These are phyloP conservation scores for Calosoma granatense DNA, from an alignment of 1,140 invertebrate species.

Conservation along the genomic window DNA sequence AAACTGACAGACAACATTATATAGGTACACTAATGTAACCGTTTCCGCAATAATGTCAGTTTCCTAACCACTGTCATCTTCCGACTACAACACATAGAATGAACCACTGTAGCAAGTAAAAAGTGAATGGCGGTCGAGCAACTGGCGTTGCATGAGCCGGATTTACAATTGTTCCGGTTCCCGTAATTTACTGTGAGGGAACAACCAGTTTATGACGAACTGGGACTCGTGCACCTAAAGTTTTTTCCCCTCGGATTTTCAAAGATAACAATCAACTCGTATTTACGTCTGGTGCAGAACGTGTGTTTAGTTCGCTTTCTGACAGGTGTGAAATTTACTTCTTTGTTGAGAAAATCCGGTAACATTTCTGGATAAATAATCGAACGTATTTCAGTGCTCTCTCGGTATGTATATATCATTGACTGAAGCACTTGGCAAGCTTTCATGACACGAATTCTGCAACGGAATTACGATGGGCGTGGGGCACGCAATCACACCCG, in stretches of 20 bases:
- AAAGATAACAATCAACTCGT: not conserved
- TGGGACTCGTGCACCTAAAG: not conserved
- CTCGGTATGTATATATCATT: not conserved
- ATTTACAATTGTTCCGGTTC: too few relatives aligned
- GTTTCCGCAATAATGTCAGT: not conserved
- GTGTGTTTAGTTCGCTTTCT: not conserved
- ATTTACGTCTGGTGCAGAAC: not conserved
- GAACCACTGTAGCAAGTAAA: too few relatives aligned
- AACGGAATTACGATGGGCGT: not conserved
- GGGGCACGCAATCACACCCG: too few relatives aligned
- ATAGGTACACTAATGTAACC: slow-evolving; percentile 9
- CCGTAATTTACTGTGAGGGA: too few relatives aligned
- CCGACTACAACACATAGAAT: not conserved
- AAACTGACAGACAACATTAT: slow-evolving; percentile 4
- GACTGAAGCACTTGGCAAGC: not conserved
- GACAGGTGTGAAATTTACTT: not conserved
- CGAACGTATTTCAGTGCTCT: not conserved
- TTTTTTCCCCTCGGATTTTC: not conserved
- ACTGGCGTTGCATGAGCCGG: too few relatives aligned
- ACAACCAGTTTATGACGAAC: too few relatives aligned
- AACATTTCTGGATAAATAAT: not conserved
- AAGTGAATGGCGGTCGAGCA: too few relatives aligned
- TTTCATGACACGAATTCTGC: not conserved
- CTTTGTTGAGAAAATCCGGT: not conserved
- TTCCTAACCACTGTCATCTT: not conserved